Evolutionary conservation across 2,113 vertebrate genomes (phyloP).

Genomic region (Thamnaconus septentrionalis): DNA sequence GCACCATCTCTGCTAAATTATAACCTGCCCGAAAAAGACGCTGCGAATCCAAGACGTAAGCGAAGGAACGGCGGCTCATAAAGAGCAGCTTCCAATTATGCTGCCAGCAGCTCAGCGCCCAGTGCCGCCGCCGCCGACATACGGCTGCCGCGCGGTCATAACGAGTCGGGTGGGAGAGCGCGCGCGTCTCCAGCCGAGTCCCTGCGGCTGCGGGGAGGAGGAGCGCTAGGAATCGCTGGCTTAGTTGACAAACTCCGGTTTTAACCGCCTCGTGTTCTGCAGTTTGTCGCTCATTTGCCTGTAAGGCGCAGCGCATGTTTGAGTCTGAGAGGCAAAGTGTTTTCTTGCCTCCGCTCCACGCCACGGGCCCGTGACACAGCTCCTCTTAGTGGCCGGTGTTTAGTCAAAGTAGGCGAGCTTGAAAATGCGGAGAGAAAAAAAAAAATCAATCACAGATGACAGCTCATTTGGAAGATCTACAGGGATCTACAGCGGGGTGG

Average conservation of each 20-base stretch:
- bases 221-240: not conserved
- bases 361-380: conserved; percentile 44
- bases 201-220: too few species aligned
- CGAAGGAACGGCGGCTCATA: conserved; percentile 5
- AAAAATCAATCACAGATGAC: conserved; percentile 74
- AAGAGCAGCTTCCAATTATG: conserved; percentile 9
- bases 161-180: too few species aligned
- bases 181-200: too few species aligned
- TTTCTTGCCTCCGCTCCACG: conserved; percentile 32
- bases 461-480: conserved; percentile 68
- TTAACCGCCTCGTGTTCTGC: conserved; percentile 4
- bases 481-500: conserved; percentile 36
- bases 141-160: too few species aligned
- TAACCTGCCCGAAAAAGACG: too few species aligned
- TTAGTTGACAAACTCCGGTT: conserved; percentile 21
- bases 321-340: conserved; percentile 26
- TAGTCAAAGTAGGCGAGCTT: conserved; percentile 63
- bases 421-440: conserved; percentile 53
- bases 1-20: too few species aligned
- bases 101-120: conserved; percentile 9
- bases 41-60: not conserved
- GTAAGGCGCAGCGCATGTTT: conserved; percentile 37
- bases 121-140: too few species aligned
- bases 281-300: conserved; percentile 34
- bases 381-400: conserved; percentile 54